phyloP scores from a whole-genome alignment of 2,797 vertebrate genomes.

The Champsocephalus gunnari region DNA sequence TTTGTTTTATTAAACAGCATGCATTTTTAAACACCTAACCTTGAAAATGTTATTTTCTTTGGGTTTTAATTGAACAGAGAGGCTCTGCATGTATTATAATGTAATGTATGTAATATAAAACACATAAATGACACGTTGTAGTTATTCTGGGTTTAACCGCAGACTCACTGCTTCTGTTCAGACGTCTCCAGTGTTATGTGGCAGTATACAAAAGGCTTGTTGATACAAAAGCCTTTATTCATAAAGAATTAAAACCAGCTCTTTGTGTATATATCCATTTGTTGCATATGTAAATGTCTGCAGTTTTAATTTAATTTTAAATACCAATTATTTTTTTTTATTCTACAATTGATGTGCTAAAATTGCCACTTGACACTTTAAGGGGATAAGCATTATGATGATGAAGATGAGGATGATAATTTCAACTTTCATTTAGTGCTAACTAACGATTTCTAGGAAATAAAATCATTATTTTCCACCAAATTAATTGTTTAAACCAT shows the following conservation, averaged over 20 bases:
- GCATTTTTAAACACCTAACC: conserved; percentile 22
- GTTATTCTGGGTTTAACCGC: background rate
- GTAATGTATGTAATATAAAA: conserved; percentile 32
- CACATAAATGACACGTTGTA: background rate
- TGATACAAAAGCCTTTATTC: conserved; percentile 22
- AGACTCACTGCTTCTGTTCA: too few species aligned
- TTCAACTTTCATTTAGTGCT: background rate
- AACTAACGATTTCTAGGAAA: background rate
- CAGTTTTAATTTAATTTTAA: conserved; percentile 13
- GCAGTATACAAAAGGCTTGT: background rate
- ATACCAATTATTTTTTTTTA: background rate
- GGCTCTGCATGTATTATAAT: conserved; percentile 36
- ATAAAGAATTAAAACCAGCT: conserved; percentile 8
- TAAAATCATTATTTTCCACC: background rate
- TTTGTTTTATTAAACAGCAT: conserved; percentile 36
- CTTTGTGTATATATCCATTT: conserved; percentile 22
- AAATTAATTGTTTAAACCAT: background rate
- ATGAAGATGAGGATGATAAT: background rate
- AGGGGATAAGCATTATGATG: background rate
- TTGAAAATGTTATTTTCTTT: background rate
- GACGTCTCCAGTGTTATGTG: conserved; percentile 18
- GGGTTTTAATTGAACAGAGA: conserved; percentile 2
- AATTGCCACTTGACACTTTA: conserved; percentile 38
- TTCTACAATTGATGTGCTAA: background rate
- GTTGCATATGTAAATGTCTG: conserved; percentile 39